Percentiles rank a stretch among this genome's conserved stretches.
These are phyloP conservation scores for Terrapene triunguis DNA, from an alignment of 2,113 vertebrate species.

Conservation along the genomic window DNA sequence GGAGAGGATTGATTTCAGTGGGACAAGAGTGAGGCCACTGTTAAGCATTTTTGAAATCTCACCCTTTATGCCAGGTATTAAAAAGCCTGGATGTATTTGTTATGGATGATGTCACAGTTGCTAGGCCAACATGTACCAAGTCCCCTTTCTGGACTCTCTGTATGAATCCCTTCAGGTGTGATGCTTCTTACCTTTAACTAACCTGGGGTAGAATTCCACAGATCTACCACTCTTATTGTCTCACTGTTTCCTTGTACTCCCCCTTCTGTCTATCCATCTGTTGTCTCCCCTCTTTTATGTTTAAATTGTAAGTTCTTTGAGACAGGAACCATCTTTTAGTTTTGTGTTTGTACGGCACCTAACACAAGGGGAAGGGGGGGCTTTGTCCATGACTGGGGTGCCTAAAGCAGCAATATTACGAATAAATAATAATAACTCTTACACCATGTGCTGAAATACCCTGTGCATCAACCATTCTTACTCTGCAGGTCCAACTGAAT, in stretches of 20 bases:
- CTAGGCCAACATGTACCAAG: neutral
- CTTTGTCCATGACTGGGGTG: neutral
- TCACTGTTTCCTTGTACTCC: neutral
- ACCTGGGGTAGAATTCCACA: neutral
- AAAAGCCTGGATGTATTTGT: neutral
- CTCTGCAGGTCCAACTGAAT: neutral
- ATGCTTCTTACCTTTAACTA: neutral
- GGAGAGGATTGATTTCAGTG: neutral
- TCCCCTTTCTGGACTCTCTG: neutral
- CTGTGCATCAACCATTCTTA: rapidly evolving
- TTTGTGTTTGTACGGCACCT: neutral
- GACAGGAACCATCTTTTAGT: neutral
- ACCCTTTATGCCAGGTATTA: neutral
- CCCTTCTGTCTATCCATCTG: neutral
- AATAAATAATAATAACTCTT: neutral
- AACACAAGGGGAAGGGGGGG: neutral
- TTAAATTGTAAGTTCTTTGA: neutral
- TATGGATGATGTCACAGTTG: neutral
- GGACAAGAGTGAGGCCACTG: neutral
- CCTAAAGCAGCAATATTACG: neutral
- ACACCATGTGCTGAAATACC: neutral
- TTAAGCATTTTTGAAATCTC: neutral
- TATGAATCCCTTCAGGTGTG: neutral
- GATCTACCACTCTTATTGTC: neutral
- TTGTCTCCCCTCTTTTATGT: neutral